Conservation (phyloP, 2,888 invertebrate genomes). For the Malthinus flaveolus region DNA sequence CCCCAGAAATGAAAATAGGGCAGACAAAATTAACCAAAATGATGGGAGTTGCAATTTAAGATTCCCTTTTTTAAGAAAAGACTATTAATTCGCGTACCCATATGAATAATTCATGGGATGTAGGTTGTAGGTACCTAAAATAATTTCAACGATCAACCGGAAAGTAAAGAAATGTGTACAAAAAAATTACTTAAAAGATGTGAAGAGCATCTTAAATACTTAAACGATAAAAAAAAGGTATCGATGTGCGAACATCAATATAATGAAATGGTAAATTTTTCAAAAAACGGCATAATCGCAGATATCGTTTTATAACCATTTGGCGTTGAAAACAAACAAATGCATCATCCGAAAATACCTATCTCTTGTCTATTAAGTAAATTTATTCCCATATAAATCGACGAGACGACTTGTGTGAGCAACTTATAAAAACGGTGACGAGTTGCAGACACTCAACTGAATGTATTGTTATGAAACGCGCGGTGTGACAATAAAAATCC, state of each 20-base stretch:
- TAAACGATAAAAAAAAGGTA: background rate
- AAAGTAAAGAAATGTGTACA: constrained; percentile 10
- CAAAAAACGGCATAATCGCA: no score
- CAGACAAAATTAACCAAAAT: no score
- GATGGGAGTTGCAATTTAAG: no score
- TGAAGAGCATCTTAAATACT: no score
- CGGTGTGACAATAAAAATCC: constrained; percentile 52
- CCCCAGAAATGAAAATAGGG: no score
- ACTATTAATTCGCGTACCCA: background rate
- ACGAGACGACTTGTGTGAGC: constrained; percentile 30
- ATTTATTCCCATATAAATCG: constrained; percentile 39
- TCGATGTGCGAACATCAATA: no score
- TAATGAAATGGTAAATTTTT: no score
- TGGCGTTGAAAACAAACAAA: constrained; percentile 29
- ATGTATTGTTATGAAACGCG: constrained; percentile 46
- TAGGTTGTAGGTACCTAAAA: no score
- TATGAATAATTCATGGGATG: constrained; percentile 10
- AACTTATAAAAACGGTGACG: constrained; percentile 36
- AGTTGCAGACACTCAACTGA: constrained; percentile 36
- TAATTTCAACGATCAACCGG: constrained; percentile 7
- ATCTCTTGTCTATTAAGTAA: constrained; percentile 33
- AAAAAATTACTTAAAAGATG: background rate
- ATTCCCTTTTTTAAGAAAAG: no score
- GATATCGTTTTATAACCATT: background rate
- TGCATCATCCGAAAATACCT: constrained; percentile 28